Evolutionary conservation across 2,888 invertebrate genomes (phyloP), one percentile per base, ranked within the genome.

Genomic region (Drosophila prolongata): DNA sequence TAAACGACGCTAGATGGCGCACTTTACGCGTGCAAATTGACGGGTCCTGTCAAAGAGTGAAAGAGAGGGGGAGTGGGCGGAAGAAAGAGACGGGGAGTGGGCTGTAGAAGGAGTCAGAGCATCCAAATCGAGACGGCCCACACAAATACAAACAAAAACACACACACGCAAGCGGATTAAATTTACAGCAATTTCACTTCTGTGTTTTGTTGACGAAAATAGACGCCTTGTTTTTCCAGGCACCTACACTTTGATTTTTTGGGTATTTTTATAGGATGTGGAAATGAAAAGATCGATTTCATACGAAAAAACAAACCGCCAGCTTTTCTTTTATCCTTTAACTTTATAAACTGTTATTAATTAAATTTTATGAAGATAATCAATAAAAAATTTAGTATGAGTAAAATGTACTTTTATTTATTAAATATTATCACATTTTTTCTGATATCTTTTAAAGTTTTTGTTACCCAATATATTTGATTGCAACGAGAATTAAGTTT

Each of bases 1-100:
- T 85, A 87, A 87, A 83, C 83, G 88, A 83, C 81, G 73, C 80
- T 88, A 78, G 84, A 87, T 80, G 87, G 75, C 79, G 78, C 78
- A 78, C 84, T 84, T 87, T 87, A 75, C 75, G 81, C 78, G 80
- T 84, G 79, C 87, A 84, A 88, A 86, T 87, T 84, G 84, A 76
- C 81, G 74, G 67, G 49, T 50, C 65, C 58, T 16, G 61, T 14
- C 52, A 37, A 27, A 50, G 57, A 37, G 50, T 19, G n/a, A 35
- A 10, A n/a, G 60, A 19, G 43, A 16, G 3, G 16, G 19, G 49
- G 37, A 58, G 60, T 57, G 75, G 64, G 42, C 60, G 55, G 69
- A 54, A 53, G 42, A 30, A 27, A 37, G 56, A 27, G 35, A 14
- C 5, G 14, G 40, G 47, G 49, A 59, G 54, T 56, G 77, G 49